phyloP scores from a whole-genome alignment of 2,113 vertebrate genomes.

The Lutjanus erythropterus region DNA sequence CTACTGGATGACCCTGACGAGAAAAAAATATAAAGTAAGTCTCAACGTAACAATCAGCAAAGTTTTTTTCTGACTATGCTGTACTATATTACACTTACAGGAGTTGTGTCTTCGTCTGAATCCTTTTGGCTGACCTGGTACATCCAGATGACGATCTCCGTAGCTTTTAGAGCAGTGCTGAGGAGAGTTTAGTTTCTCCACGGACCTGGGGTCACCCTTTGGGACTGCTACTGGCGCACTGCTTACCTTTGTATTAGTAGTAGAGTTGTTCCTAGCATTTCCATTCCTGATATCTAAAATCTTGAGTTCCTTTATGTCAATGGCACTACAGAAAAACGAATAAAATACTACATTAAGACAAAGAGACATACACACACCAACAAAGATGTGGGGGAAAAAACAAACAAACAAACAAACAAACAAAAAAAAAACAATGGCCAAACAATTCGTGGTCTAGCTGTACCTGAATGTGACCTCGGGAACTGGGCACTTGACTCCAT shows the following conservation, averaged over 20 bases:
- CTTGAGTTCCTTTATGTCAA: slow-evolving; percentile 97
- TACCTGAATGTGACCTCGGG: slow-evolving; percentile 99
- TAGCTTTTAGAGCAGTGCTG: slow-evolving; percentile 94
- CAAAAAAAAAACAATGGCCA: accelerated
- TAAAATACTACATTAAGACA: background rate
- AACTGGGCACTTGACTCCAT: slow-evolving; percentile 96
- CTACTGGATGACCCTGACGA: slow-evolving; percentile 94
- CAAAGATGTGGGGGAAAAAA: background rate
- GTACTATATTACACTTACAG: slow-evolving; percentile 87
- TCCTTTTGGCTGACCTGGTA: slow-evolving; percentile 88
- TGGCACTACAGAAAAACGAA: slow-evolving; percentile 85
- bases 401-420: background rate
- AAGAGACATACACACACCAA: background rate
- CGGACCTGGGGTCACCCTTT: slow-evolving; percentile 83
- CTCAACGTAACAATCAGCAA: background rate
- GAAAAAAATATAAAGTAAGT: background rate
- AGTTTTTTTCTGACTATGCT: accelerated
- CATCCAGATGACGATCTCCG: slow-evolving; percentile 91
- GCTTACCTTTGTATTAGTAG: slow-evolving; percentile 76
- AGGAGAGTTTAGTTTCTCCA: slow-evolving; percentile 83
- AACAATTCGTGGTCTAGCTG: slow-evolving; percentile 18
- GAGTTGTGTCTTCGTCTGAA: slow-evolving; percentile 97
- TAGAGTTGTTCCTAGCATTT: slow-evolving; percentile 67
- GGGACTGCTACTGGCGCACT: slow-evolving; percentile 90
- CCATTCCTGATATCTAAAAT: slow-evolving; percentile 91